phyloP scores from a whole-genome alignment of 2,113 vertebrate species.

The Heterochromis multidens region DNA sequence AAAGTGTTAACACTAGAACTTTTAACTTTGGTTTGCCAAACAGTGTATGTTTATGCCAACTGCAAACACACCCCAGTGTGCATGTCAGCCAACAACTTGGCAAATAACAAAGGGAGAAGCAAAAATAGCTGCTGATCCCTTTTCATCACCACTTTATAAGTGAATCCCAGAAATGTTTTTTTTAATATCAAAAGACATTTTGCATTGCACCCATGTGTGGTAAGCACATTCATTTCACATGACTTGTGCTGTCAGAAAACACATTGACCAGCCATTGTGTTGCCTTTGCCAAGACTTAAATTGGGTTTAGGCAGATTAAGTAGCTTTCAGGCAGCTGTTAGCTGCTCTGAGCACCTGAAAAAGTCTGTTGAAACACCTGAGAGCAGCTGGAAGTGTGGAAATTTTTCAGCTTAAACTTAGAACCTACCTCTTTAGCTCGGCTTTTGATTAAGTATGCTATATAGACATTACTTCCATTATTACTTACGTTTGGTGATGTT shows the following conservation, averaged over 20 bases:
- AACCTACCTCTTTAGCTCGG: neutral
- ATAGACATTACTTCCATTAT: too few species aligned
- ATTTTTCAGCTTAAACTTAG: neutral
- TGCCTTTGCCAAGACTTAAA: neutral
- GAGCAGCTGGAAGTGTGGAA: neutral
- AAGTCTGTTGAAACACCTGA: neutral
- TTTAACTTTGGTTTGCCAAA: neutral
- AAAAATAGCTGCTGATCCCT: neutral
- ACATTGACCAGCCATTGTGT: neutral
- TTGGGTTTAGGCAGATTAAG: neutral
- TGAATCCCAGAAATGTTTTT: neutral
- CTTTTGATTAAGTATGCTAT: too few species aligned
- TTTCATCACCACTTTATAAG: neutral
- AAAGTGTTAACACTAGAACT: neutral
- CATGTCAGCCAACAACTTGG: neutral
- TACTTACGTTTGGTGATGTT: too few species aligned
- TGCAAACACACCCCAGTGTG: neutral
- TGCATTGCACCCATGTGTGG: neutral
- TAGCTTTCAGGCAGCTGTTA: neutral
- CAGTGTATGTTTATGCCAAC: neutral
- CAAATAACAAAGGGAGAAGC: neutral
- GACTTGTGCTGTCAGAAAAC: neutral
- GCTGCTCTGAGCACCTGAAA: neutral
- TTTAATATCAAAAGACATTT: neutral
- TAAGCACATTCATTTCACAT: neutral